Percentiles rank a stretch among this genome's conserved stretches.
Evolutionary conservation across 1,140 invertebrate species (phyloP).

Genomic region (Drosophila gunungcola): DNA sequence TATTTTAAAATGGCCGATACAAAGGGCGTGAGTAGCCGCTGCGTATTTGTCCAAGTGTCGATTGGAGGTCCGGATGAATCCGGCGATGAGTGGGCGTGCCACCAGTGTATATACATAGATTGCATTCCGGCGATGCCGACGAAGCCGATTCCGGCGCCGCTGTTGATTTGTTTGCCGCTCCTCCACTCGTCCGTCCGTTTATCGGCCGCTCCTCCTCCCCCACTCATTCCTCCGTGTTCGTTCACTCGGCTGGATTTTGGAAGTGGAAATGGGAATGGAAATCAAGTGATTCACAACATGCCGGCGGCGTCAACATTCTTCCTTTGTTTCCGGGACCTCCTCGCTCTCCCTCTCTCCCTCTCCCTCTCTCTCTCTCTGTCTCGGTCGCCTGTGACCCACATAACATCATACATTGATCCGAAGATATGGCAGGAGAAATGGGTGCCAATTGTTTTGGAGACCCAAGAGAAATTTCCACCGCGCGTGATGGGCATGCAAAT

Average conservation of each 20-base stretch:
- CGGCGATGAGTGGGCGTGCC: neutral
- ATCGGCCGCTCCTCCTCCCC: neutral
- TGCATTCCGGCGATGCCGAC: neutral
- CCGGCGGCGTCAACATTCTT: slow-evolving; percentile 43
- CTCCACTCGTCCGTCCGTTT: neutral
- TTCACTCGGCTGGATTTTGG: neutral
- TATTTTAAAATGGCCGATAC: slow-evolving; percentile 83
- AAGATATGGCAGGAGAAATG: neutral
- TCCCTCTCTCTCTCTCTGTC: neutral
- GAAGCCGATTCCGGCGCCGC: neutral
- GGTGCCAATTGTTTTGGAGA: slow-evolving; percentile 1
- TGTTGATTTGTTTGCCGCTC: slow-evolving; percentile 11
- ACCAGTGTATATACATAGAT: neutral
- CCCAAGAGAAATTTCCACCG: slow-evolving; percentile 19
- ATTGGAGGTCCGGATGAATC: neutral
- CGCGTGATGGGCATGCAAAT: slow-evolving; percentile 28
- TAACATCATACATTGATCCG: neutral
- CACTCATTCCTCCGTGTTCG: neutral
- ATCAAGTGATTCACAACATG: slow-evolving; percentile 48
- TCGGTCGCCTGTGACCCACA: slow-evolving; percentile 28
- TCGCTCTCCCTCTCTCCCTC: neutral
- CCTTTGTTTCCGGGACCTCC: slow-evolving; percentile 33
- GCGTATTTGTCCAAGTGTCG: neutral
- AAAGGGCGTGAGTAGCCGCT: slow-evolving; percentile 75
- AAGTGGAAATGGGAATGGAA: slow-evolving; percentile 5